A percentile compares a stretch with the other conserved stretches of the same genome.
Evolutionary conservation across 2,797 vertebrate species (phyloP).

Genomic region (Pseudochaenichthys georgianus): DNA sequence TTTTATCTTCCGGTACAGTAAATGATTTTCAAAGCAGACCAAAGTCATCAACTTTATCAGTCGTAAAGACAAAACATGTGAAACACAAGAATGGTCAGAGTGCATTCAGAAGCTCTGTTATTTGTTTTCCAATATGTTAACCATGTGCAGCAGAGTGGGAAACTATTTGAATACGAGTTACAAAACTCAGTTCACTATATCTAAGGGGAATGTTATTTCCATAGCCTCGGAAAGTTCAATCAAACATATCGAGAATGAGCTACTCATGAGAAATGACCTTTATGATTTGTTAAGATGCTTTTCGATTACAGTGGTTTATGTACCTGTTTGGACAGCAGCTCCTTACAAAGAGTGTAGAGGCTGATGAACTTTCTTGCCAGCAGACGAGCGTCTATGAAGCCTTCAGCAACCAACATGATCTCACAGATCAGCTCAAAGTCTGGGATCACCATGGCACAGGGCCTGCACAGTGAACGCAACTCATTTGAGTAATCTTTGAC

Average conservation of each 20-base stretch:
- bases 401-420: slow-evolving; percentile 87
- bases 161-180: neutral
- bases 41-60: neutral
- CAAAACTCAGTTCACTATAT: neutral
- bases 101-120: neutral
- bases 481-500: neutral
- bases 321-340: slow-evolving; percentile 88
- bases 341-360: slow-evolving; percentile 86
- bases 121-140: neutral
- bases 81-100: neutral
- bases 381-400: slow-evolving; percentile 86
- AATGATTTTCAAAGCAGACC: neutral
- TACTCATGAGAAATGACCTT: too few relatives aligned
- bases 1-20: neutral
- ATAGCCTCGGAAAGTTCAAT: too few relatives aligned
- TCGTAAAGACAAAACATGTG: neutral
- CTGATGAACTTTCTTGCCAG: slow-evolving; percentile 88
- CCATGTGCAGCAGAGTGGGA: neutral
- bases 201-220: too few relatives aligned
- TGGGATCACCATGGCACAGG: slow-evolving; percentile 86
- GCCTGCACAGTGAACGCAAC: slow-evolving; percentile 52
- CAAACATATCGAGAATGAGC: too few relatives aligned
- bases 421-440: slow-evolving; percentile 89
- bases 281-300: too few relatives aligned
- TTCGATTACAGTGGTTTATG: neutral